Evolutionary conservation across 2,113 vertebrate genomes (phyloP).

Genomic region (Stictonetta naevosa): DNA sequence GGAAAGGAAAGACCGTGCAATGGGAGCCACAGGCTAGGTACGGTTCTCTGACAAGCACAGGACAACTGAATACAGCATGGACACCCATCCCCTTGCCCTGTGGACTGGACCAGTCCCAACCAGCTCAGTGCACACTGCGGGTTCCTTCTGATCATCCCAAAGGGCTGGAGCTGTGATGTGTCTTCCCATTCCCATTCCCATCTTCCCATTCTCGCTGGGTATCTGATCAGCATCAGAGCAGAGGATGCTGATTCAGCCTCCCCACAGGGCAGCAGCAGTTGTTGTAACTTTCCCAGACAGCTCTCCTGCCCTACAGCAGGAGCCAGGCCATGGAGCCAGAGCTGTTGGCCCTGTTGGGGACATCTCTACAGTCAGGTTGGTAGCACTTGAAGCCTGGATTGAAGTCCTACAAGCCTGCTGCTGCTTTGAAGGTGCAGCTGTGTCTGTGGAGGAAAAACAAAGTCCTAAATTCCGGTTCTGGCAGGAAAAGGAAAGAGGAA

Average conservation of each 20-base stretch:
- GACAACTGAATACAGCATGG: not conserved
- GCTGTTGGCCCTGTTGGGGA: not conserved
- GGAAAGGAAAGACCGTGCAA: not conserved
- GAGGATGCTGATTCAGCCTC: not conserved
- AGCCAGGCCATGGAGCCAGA: not conserved
- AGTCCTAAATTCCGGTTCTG: not conserved
- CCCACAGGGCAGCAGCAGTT: not conserved
- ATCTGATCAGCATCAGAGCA: not conserved
- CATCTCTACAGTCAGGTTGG: not conserved
- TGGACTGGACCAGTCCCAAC: not conserved
- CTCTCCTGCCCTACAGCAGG: not conserved
- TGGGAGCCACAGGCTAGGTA: not conserved
- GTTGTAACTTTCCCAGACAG: not conserved
- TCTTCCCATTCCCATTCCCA: no score
- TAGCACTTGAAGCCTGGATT: not conserved
- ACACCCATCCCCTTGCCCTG: fast-evolving
- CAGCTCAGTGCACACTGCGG: fast-evolving
- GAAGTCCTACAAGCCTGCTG: not conserved
- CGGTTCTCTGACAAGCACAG: not conserved
- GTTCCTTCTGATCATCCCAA: not conserved
- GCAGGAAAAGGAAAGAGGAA: not conserved
- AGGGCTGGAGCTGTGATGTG: not conserved
- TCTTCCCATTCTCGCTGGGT: not conserved
- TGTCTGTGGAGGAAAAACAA: not conserved
- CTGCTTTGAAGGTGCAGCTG: not conserved